Base-by-base conservation (phyloP, 2,888 invertebrate genomes). In the Aelia acuminata region DNA sequence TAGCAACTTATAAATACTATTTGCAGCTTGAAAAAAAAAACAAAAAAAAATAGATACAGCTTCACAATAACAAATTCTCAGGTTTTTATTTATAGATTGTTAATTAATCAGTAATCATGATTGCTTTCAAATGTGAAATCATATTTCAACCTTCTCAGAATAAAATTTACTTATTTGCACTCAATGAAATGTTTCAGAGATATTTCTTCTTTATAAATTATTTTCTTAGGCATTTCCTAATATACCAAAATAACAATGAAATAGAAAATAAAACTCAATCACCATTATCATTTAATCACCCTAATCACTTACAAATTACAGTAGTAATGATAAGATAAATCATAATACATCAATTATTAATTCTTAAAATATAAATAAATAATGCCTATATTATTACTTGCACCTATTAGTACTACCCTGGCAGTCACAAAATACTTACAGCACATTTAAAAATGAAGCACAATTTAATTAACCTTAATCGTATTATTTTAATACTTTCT, bases 341-440 rank as follows among this genome's bases (percentile, higher is more conserved):
- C 11, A 31, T 31, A 63, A 63, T 63, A 3, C 15, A 63, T 31
- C 31, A 35, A 31, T 31, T 26, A 18, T 63, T 31, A 31, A 31
- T 35, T 63, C n/a, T 31, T 18, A 63, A 1, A 63, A 5, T 20
- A 18, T 63, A 63, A 63, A 31, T 31, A 31, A 35, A 31, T 63
- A 63, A 63, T 63, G 63, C 63, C 63, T 63, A 63, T 63, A 63
- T 63, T 63, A 63, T 63, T 63, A 63, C 63, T 63, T 31, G 63
- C 31, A 31, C 4, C 31, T 63, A 5, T 31, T 35, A 63, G 5
- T 63, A 63, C 4, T 63, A 22, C 63, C 18, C 31, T 31, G 31
- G 31, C 31, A 15, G 31, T 18, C 31, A 31, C 31, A 63, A 8
- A 1, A 31, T 35, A 63, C 31, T 31, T 63, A 63, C 63, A 63